Evolutionary conservation across 2,797 vertebrate species (phyloP).

Genomic region (Paguma larvata): DNA sequence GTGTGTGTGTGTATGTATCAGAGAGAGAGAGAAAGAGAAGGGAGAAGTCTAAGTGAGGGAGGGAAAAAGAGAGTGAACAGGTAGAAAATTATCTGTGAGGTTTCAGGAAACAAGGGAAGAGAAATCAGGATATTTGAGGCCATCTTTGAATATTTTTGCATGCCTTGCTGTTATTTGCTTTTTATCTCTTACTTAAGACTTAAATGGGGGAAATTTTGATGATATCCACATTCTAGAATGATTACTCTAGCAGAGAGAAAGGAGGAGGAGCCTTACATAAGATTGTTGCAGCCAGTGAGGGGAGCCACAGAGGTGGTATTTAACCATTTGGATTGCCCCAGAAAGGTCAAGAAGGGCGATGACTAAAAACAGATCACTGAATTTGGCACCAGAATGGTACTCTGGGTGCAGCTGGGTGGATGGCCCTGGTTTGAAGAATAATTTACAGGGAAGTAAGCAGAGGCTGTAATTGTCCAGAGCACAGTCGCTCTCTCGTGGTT

Average conservation of each 20-base stretch:
- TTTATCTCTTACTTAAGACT: neutral
- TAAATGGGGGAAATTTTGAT: neutral
- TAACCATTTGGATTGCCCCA: neutral
- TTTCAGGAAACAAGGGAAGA: neutral
- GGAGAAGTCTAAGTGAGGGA: neutral
- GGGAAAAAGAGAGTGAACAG: neutral
- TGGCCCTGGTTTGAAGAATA: neutral
- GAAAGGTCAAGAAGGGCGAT: neutral
- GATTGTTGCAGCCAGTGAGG: neutral
- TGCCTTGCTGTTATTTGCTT: neutral
- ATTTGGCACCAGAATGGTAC: neutral
- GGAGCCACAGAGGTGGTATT: neutral
- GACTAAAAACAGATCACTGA: neutral
- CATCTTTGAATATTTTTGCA: neutral
- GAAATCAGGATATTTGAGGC: neutral
- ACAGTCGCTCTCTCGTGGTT: neutral
- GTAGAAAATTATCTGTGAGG: neutral
- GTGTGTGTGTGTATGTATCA: neutral
- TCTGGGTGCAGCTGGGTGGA: neutral
- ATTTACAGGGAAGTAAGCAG: neutral
- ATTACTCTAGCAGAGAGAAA: neutral
- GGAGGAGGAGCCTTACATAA: neutral
- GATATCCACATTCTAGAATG: neutral
- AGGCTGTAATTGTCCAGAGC: neutral
- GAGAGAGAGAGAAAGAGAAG: no score